Base-by-base conservation (phyloP, 2,113 vertebrate genomes). In the Channa argus region DNA sequence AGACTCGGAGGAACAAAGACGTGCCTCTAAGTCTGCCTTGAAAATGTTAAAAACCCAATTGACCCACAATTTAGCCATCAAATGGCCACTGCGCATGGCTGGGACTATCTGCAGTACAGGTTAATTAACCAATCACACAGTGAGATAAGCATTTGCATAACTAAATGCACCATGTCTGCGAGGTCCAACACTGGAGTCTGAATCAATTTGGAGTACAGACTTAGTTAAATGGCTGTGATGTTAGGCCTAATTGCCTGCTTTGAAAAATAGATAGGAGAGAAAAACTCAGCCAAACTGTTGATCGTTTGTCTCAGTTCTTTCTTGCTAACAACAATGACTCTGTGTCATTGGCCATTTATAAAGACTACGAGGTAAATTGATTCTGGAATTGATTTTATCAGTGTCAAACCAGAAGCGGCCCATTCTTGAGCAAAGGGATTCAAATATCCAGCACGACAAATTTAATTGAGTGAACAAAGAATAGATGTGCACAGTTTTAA, bases 61-160 rank as follows among this genome's bases (percentile, higher is more conserved):
- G 90, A 93, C 92, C 91, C 90, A 85, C 85, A 86, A 91, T 92
- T 92, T 91, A 89, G 88, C 76, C 80, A 88, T 92, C 89, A 91
- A 90, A 89, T 70, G 45, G 79, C 84, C 72, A 84, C 64, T 86
- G 85, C 83, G 87, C 89, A 85, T 68, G 78, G 65, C 84, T 63
- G 52, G 72, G 89, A 90, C 89, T 84, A 82, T 90, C 89, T 91
- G 83, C 80, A 82, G 91, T 89, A 85, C 88, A 91, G 93, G 92
- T 94, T 94, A 94, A 94, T 94, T 94, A 94, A 94, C 93, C 93
- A 93, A 93, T 94, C 92, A 91, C 82, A 86, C 82, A 83, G 83
- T 81, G 79, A 92, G 88, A 91, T 92, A 90, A 85, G 82, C 86
- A 93, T 94, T 94, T 92, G 92, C 93, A 94, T 94, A 94, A 92